Percentiles rank a stretch among this genome's conserved stretches.
Evolutionary conservation across 2,797 vertebrate species (phyloP).

Genomic region (Clamator glandarius): DNA sequence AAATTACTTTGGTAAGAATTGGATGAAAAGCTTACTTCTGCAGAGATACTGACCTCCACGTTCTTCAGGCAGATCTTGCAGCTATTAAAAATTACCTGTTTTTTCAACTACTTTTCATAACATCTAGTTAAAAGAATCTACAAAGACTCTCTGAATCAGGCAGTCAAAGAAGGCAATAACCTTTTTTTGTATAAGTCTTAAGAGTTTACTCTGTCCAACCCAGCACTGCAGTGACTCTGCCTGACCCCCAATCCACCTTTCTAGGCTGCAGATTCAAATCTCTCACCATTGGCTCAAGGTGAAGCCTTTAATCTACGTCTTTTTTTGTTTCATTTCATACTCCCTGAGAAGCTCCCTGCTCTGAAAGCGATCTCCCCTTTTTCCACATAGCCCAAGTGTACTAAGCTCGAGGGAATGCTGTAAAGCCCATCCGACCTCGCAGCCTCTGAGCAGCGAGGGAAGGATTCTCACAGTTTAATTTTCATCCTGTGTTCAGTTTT

Average conservation of each 20-base stretch:
- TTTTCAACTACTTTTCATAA: background rate
- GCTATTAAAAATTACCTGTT: background rate
- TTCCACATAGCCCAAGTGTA: no score
- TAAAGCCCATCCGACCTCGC: no score
- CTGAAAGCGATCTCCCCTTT: no score
- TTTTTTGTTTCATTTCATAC: background rate
- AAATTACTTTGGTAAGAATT: background rate
- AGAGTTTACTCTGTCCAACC: background rate
- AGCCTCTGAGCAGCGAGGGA: no score
- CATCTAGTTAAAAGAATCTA: background rate
- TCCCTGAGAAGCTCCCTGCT: background rate
- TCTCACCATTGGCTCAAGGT: background rate
- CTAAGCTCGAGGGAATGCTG: no score
- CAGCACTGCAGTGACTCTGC: background rate
- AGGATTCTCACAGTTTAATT: no score
- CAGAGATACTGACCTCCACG: background rate
- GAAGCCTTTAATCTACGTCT: background rate
- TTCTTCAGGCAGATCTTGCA: background rate
- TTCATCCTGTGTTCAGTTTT: no score
- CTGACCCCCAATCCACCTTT: background rate
- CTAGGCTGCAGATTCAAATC: background rate
- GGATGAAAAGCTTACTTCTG: background rate
- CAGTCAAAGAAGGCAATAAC: background rate
- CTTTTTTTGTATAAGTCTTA: background rate
- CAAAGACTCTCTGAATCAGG: rapidly evolving